These are phyloP conservation scores for Micromesistius poutassou DNA, from an alignment of 2,797 vertebrate genomes.

Conservation along the genomic window DNA sequence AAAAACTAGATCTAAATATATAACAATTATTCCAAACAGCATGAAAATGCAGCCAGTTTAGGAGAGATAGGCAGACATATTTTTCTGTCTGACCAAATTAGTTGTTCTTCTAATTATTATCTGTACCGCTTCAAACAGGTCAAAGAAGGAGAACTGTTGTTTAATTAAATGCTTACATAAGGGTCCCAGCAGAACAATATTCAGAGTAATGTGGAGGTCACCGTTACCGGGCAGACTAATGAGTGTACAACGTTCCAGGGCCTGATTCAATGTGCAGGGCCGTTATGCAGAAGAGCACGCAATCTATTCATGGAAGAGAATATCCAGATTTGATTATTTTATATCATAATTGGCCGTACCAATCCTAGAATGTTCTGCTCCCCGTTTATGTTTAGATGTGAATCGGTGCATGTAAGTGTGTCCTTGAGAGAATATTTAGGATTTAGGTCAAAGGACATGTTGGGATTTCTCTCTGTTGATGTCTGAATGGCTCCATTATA, in stretches of 20 bases:
- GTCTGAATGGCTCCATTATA: conserved; percentile 64
- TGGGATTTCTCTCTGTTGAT: conserved; percentile 34
- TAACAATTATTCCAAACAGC: too few relatives aligned
- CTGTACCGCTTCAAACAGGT: too few relatives aligned
- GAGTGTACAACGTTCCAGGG: background rate
- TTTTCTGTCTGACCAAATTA: too few relatives aligned
- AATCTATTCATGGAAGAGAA: background rate
- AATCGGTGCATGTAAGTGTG: background rate
- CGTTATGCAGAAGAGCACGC: background rate
- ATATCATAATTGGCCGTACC: background rate
- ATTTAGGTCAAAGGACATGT: conserved; percentile 21
- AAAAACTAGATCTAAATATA: too few relatives aligned
- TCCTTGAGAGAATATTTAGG: background rate
- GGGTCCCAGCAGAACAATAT: background rate
- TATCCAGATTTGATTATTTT: background rate
- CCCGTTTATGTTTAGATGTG: background rate
- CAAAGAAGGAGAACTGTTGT: too few relatives aligned
- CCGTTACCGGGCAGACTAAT: background rate
- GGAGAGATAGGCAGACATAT: too few relatives aligned
- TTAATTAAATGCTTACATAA: too few relatives aligned
- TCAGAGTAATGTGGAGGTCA: background rate
- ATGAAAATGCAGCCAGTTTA: too few relatives aligned
- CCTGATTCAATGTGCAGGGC: background rate
- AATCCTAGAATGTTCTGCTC: background rate
- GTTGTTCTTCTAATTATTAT: too few relatives aligned